Evolutionary conservation across 2,888 invertebrate genomes (phyloP), one percentile per base, ranked within the genome.

Genomic region (Drymonia ruficornis): DNA sequence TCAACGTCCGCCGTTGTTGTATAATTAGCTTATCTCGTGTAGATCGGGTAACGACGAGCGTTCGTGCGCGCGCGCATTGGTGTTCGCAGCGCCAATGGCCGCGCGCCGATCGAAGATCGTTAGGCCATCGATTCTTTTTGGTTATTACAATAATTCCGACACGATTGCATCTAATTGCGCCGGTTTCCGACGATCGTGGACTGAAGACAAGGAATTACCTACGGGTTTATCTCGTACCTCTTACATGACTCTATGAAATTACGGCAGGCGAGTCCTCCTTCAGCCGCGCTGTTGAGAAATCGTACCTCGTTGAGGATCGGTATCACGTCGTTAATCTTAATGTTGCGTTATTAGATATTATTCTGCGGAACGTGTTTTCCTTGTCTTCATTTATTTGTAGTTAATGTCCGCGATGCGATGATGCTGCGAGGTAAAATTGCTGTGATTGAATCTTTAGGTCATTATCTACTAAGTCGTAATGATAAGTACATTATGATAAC

Each of bases 81-180:
- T 74, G 81, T 78, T 74, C 75, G 70, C 73, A 78, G 80, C 80
- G 77, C 92, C 92, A 92, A 91, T 92, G 76, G 82, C 80, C 74
- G 80, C 58, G 71, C 86, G 65, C 67, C 84, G 75, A 83, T 81
- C 83, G 75, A 70, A 77, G 81, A 79, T 87, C 82, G 85, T 86
- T 86, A 83, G 83, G 84, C 69, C 75, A 87, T 87, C 86, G 84
- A 90, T 90, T 90, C 84, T 91, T 91, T 91, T 91, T 84, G 83
- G 85, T 92, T 89, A 92, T 91, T 91, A 92, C 87, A 91, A 92
- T 92, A 91, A 92, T 91, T 90, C 81, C 84, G 72, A 82, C 86
- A 86, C 88, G 87, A 92, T 88, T 88, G 83, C 83, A 81, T 83
- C 86, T 92, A 91, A 92, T 92, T 91, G 91, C 86, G 82, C 82